Base-by-base conservation (phyloP, 2,888 invertebrate genomes). In the Thymelicus acteon region DNA sequence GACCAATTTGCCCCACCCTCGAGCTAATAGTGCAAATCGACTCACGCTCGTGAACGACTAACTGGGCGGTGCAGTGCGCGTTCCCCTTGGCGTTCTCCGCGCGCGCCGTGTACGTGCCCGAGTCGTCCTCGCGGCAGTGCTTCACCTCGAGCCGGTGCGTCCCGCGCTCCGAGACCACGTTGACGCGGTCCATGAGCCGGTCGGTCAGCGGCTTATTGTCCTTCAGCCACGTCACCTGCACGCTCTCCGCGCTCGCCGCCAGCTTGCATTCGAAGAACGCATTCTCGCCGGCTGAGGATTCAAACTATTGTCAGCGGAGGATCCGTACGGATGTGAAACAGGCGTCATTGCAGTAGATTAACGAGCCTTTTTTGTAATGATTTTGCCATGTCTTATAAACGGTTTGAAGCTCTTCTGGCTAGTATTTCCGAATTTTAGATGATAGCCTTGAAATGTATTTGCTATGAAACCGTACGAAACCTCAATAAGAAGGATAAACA, bases 91-190 rank as follows among this genome's bases (percentile, higher is more conserved):
- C 94, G 82, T 98, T 98, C 72, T 96, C 96, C 24, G 98, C 98
- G 75, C 97, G 95, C 60, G 98, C 98, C 0, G 98, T 97, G 87
- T 99, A 99, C 58, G 97, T 95, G 63, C 98, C 98, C n/a, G 96
- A 95, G 88, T 99, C 99, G 40, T 95, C 95, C 79, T 96, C 95
- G 73, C 95, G 92, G 79, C 97, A 97, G 85, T 97, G 97, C 80
- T 96, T 95, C 75, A 97, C 95, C 78, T 96, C 95, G 77, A 99
- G 92, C 71, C 95, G 96, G 86, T 96, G 96, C 4, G 86, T 85
- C 69, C 94, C 95, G 44, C 94, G 94, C 31, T 94, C 92, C 13
- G 94, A 94, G 66, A 94, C 94, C 7, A 95, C 94, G 75, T 93
- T 94, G 66, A 97, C 95, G 15, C 97, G 95, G 83, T 97, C 97